A percentile compares a stretch with the other conserved stretches of the same genome.
phyloP scores from a whole-genome alignment of 2,797 vertebrate genomes.

The Decapterus maruadsi region DNA sequence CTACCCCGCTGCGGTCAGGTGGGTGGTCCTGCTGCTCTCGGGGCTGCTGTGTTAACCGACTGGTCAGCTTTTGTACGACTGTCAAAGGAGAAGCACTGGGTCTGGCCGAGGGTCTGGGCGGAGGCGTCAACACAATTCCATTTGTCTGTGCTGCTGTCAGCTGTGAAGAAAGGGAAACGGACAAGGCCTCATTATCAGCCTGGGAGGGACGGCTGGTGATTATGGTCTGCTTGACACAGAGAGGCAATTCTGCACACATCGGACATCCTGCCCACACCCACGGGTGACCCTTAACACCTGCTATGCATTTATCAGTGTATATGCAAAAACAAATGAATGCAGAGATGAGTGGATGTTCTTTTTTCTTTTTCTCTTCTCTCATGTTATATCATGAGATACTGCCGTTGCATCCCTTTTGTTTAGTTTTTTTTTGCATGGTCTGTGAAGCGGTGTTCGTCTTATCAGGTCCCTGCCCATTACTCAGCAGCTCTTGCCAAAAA shows the following conservation, averaged over 20 bases:
- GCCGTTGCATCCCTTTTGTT: constrained; percentile 10
- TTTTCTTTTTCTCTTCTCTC: neutral
- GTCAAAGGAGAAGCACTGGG: constrained; percentile 70
- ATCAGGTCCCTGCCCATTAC: constrained; percentile 56
- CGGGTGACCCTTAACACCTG: constrained; percentile 59
- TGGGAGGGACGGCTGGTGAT: constrained; percentile 58
- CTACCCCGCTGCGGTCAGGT: constrained; percentile 49
- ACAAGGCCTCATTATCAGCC: constrained; percentile 75
- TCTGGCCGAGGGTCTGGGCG: constrained; percentile 65
- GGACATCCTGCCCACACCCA: constrained; percentile 78
- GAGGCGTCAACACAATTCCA: constrained; percentile 75
- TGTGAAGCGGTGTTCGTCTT: constrained; percentile 32
- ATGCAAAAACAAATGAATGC: constrained; percentile 4
- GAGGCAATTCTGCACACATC: constrained; percentile 70
- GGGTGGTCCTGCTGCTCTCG: constrained; percentile 78
- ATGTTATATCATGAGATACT: neutral
- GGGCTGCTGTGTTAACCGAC: constrained; percentile 62
- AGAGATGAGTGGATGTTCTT: constrained; percentile 4
- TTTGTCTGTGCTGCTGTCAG: constrained; percentile 82
- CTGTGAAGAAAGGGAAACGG: constrained; percentile 78
- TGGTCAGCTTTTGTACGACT: constrained; percentile 80
- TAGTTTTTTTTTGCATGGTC: constrained; percentile 27
- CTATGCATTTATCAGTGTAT: constrained; percentile 49
- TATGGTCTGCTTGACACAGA: constrained; percentile 57
- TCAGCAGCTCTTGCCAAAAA: constrained; percentile 52